phyloP scores from a whole-genome alignment of 2,113 vertebrate species.

The Camelus dromedarius region DNA sequence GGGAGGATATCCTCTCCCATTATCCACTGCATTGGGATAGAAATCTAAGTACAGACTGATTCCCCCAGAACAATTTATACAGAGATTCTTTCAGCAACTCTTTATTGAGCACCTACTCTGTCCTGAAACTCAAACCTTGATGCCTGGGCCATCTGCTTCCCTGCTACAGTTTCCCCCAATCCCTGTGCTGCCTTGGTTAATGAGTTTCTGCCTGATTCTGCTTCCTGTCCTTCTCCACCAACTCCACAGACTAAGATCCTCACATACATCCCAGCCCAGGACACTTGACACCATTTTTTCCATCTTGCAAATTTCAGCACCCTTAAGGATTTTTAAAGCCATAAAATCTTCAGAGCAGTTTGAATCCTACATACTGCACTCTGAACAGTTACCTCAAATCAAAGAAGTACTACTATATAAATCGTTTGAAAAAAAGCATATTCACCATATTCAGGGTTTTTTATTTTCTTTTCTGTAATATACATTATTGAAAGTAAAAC shows the following conservation, averaged over 20 bases:
- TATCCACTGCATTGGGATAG: neutral
- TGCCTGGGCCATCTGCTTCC: neutral
- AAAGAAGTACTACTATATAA: neutral
- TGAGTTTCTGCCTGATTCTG: neutral
- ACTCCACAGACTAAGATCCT: neutral
- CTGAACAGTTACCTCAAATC: neutral
- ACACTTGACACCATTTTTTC: neutral
- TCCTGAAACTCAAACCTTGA: neutral
- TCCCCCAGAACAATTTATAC: neutral
- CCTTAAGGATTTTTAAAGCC: neutral
- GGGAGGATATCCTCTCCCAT: neutral
- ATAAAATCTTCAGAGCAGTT: neutral
- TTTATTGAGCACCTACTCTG: neutral
- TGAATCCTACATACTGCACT: neutral
- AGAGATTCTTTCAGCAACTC: neutral
- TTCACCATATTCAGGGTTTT: neutral
- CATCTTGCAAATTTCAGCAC: neutral
- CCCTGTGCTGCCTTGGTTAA: neutral
- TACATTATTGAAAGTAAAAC: neutral
- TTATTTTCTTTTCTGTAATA: slow-evolving; percentile 22
- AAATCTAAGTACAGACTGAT: neutral
- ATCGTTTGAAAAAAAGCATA: neutral
- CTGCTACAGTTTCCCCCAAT: neutral
- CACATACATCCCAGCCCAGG: no score
- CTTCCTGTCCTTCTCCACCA: neutral